Evolutionary conservation across 2,113 vertebrate genomes (phyloP).

Genomic region (Oryzias celebensis): DNA sequence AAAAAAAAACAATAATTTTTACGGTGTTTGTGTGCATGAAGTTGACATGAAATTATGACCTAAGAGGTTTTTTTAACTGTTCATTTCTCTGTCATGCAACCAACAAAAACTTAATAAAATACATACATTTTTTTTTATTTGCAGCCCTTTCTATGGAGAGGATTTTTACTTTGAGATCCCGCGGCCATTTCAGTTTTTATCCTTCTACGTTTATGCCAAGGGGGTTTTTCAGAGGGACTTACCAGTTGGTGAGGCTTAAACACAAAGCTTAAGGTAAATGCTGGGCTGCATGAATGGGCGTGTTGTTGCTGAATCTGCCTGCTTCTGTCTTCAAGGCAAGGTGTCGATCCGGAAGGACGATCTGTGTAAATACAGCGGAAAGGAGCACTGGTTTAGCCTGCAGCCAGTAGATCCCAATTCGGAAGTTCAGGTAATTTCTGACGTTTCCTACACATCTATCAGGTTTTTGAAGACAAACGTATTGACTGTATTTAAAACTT

Average conservation of each 20-base stretch:
- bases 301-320: constrained; percentile 4
- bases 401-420: constrained; percentile 95
- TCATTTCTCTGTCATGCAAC: not conserved
- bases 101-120: not conserved
- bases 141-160: constrained; percentile 95
- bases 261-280: not conserved
- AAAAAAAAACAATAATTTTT: not conserved
- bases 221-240: constrained; percentile 92
- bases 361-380: constrained; percentile 88
- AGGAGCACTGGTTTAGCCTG: constrained; percentile 92
- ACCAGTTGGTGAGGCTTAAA: constrained; percentile 86
- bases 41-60: not conserved
- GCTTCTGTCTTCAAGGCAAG: constrained; percentile 82
- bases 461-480: no score
- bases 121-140: constrained; percentile 21
- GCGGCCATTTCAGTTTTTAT: constrained; percentile 95
- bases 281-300: not conserved
- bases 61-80: not conserved
- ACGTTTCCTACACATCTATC: not conserved
- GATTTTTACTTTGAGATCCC: constrained; percentile 99
- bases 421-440: constrained; percentile 91
- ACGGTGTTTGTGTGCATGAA: not conserved
- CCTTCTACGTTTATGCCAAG: constrained; percentile 97
- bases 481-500: no score
- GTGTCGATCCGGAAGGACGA: constrained; percentile 96